These are phyloP conservation scores for Stegostoma tigrinum DNA, from an alignment of 2,113 vertebrate species.

Conservation along the genomic window DNA sequence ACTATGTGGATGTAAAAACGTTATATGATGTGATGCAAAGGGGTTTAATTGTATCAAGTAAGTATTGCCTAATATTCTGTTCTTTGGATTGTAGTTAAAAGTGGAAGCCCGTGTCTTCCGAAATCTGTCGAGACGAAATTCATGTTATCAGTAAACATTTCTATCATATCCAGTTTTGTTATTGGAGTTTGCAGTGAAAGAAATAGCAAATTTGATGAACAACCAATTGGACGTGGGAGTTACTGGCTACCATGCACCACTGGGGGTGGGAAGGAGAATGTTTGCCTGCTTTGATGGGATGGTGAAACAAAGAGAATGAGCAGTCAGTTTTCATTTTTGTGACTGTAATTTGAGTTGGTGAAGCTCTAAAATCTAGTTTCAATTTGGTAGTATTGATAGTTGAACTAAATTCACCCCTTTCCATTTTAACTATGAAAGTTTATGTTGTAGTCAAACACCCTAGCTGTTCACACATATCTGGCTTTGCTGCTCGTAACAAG, in stretches of 20 bases:
- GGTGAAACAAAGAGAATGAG: neutral
- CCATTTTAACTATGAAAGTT: neutral
- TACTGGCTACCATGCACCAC: neutral
- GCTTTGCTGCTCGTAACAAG: neutral
- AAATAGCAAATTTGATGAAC: neutral
- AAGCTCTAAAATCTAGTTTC: neutral
- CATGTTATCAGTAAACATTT: neutral
- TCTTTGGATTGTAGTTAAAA: neutral
- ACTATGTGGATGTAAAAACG: slow-evolving; percentile 74
- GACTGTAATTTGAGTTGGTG: neutral
- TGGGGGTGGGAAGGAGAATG: neutral
- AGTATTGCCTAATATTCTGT: slow-evolving; percentile 46
- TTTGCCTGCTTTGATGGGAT: neutral
- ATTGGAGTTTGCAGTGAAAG: neutral
- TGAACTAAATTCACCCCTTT: neutral
- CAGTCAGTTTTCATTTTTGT: neutral
- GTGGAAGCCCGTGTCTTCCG: neutral
- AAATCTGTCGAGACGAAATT: neutral
- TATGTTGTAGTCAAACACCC: neutral
- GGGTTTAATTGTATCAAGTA: slow-evolving; percentile 79
- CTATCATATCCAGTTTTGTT: neutral
- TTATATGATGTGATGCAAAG: slow-evolving; percentile 76
- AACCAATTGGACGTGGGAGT: neutral
- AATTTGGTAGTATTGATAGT: neutral
- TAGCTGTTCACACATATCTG: neutral